Conservation (phyloP, 2,113 vertebrate species). For the Sitta europaea region DNA sequence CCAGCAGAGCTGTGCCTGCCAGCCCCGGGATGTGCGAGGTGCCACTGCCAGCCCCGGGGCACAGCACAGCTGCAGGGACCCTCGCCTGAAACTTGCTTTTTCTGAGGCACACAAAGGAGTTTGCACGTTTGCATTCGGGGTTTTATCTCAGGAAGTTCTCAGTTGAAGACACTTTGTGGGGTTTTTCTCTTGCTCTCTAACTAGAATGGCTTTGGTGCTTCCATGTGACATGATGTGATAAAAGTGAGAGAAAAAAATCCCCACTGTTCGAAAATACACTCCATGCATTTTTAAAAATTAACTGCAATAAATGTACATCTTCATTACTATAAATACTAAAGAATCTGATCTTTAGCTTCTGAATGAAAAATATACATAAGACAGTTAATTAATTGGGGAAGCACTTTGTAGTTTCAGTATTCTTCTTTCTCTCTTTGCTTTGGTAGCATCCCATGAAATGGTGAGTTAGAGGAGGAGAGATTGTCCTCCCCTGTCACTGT, state of each 20-base stretch:
- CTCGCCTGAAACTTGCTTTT: background rate
- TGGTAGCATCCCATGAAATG: background rate
- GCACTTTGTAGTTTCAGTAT: background rate
- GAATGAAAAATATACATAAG: background rate
- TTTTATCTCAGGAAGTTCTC: background rate
- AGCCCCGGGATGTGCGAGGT: background rate
- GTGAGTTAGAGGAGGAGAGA: background rate
- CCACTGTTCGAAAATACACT: background rate
- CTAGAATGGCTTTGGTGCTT: background rate
- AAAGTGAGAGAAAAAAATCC: background rate
- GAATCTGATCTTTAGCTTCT: background rate
- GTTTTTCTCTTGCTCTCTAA: background rate
- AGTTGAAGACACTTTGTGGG: fast-evolving
- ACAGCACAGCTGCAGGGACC: background rate
- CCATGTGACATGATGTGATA: background rate
- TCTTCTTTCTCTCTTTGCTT: background rate
- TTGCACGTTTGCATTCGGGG: background rate
- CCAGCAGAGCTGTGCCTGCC: background rate
- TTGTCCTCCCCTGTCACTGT: background rate
- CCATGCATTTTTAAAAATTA: background rate
- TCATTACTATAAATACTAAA: background rate
- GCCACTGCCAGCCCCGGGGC: background rate
- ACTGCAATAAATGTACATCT: background rate
- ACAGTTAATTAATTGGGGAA: background rate
- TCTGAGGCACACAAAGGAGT: background rate